Evolutionary conservation across 1,140 invertebrate genomes (phyloP).

Genomic region (Drosophila miranda): DNA sequence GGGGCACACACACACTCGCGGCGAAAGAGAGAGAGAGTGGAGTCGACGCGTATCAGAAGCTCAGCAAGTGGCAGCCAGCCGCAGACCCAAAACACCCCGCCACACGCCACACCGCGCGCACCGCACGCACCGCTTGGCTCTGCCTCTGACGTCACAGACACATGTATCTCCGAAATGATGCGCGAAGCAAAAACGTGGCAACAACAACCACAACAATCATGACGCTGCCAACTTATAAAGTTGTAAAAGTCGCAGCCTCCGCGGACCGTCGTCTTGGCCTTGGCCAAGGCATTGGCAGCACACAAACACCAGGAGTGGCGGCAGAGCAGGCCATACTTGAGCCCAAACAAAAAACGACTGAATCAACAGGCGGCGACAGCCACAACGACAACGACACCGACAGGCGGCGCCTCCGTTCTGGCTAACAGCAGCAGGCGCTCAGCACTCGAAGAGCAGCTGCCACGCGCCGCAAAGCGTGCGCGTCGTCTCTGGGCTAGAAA

Average conservation of each 20-base stretch:
- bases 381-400: conserved; percentile 15
- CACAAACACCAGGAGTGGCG: background rate
- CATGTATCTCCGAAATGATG: conserved; percentile 34
- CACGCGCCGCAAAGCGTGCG: conserved; percentile 27
- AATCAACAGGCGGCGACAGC: conserved; percentile 58
- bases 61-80: conserved; percentile 48
- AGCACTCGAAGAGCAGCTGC: conserved; percentile 34
- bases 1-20: conserved; percentile 20
- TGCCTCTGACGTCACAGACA: background rate
- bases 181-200: conserved; percentile 45
- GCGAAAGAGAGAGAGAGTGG: conserved; percentile 29
- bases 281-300: conserved; percentile 29
- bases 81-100: conserved; percentile 20
- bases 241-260: conserved; percentile 56
- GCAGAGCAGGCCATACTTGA: conserved; percentile 2
- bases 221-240: conserved; percentile 60
- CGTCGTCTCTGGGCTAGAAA: conserved; percentile 1
- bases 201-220: conserved; percentile 22
- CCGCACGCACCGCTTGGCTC: too few species aligned
- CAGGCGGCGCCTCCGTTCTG: conserved; percentile 63
- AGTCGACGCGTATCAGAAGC: conserved; percentile 63
- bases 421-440: conserved; percentile 68
- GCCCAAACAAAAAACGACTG: conserved; percentile 35
- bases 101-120: too few species aligned
- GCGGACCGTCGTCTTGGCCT: conserved; percentile 64